Evolutionary conservation across 1,140 invertebrate genomes (phyloP).

Genomic region (Trinorchestia longiramus): DNA sequence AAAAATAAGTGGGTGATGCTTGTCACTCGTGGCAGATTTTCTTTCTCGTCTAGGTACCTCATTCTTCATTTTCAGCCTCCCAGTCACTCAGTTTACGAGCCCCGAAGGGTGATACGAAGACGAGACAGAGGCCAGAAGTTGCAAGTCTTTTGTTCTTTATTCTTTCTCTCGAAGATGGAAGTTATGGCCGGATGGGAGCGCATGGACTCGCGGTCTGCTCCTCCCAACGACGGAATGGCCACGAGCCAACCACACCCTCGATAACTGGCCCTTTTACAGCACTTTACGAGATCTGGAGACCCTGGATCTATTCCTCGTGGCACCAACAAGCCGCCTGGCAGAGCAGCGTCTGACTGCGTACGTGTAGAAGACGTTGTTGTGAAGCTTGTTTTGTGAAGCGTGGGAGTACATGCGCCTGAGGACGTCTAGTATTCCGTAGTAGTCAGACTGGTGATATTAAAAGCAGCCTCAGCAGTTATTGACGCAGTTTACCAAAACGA

Average conservation of each 20-base stretch:
- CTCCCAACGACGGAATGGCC: not conserved
- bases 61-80: not conserved
- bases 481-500: not conserved
- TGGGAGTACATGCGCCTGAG: not conserved
- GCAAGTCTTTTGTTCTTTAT: not conserved
- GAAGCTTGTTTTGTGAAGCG: not conserved
- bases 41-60: not conserved
- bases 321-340: not conserved
- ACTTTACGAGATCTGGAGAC: not conserved
- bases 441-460: not conserved
- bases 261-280: not conserved
- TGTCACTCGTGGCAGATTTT: not conserved
- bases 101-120: not conserved
- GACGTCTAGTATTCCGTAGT: not conserved
- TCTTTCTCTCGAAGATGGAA: not conserved
- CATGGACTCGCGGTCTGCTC: not conserved
- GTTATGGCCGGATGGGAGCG: not conserved
- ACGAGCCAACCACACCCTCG: conserved; percentile 3
- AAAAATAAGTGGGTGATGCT: not conserved
- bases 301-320: not conserved
- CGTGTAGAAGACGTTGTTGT: not conserved
- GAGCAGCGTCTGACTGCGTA: not conserved
- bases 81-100: not conserved
- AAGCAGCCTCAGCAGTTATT: not conserved
- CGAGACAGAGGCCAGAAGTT: not conserved